phyloP scores from a whole-genome alignment of 2,888 invertebrate species.

The Pachycephus smyrnensis region DNA sequence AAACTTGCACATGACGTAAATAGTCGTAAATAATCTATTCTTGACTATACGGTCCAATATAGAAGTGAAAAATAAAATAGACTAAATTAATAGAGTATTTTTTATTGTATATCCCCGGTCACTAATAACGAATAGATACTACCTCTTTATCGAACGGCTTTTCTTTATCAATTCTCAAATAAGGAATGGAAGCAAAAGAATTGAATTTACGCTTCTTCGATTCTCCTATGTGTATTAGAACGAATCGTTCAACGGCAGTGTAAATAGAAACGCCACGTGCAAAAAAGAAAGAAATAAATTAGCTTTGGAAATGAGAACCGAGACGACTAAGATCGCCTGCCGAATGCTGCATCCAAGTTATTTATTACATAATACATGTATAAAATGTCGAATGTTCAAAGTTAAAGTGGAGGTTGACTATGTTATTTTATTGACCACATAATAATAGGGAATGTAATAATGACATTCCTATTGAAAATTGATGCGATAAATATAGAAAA shows the following conservation, averaged over 20 bases:
- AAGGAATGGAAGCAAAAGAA: neutral
- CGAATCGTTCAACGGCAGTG: no score
- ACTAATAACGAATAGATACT: neutral
- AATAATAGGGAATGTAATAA: neutral
- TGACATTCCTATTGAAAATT: neutral
- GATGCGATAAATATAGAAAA: neutral
- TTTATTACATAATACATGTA: neutral
- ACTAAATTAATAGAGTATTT: neutral
- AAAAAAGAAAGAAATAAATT: neutral
- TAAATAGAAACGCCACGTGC: neutral
- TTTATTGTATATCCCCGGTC: neutral
- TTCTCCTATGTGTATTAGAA: no score
- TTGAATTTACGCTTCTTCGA: no score
- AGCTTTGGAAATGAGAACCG: neutral
- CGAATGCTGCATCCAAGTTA: neutral
- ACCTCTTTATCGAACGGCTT: neutral
- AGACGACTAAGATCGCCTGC: neutral
- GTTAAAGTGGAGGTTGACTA: neutral
- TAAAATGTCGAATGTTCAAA: neutral
- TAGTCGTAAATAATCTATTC: neutral
- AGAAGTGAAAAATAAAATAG: neutral
- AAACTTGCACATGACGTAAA: neutral
- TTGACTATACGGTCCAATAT: neutral
- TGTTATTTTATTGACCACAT: neutral
- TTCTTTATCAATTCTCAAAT: neutral